Base-by-base conservation (phyloP, 2,888 invertebrate species). In the Meloe dianella region DNA sequence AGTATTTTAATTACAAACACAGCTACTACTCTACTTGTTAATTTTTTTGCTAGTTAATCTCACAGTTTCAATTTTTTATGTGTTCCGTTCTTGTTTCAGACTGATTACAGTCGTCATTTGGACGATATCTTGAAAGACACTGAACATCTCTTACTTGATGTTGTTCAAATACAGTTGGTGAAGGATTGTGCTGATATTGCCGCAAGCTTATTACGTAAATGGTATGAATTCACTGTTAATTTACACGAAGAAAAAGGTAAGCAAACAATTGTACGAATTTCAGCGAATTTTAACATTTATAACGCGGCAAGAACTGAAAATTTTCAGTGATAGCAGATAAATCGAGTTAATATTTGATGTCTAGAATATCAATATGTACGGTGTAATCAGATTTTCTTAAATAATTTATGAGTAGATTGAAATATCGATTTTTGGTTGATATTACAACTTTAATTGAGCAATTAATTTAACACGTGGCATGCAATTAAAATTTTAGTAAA, bases 41-140 rank as follows among this genome's bases (percentile, higher is more conserved):
- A 30, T 27, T 27, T 27, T n/a, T 27, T 27, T 27, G 27, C 4
- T 27, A 27, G 27, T 27, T 27, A 27, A 27, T 27, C 27, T 27
- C 27, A 41, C n/a, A 17, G 41, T 17, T 41, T 14, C 35, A 35
- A 6, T 30, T 30, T 35, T 35, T 35, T 35, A 35, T 35, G 10
- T 10, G 12, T 12, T 12, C 3, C 35, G 2, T 47, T 47, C 47
- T 35, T 60, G 30, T 84, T 85, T 32, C 83, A 88, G 88, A 86
- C 87, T 1, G 92, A 92, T 79, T 89, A 90, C 75, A 89, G 89
- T 70, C 86, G 91, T 74, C 92, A 92, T 79, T 85, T 94, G 57
- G 93, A 93, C 75, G 90, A 89, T 73, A 81, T 92, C 27, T 86
- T 87, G 62, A 87, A 87, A 68, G 85, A 84, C 78, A 85, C 89